Evolutionary conservation across 2,888 invertebrate species (phyloP).

Genomic region (Drosophila picticornis): DNA sequence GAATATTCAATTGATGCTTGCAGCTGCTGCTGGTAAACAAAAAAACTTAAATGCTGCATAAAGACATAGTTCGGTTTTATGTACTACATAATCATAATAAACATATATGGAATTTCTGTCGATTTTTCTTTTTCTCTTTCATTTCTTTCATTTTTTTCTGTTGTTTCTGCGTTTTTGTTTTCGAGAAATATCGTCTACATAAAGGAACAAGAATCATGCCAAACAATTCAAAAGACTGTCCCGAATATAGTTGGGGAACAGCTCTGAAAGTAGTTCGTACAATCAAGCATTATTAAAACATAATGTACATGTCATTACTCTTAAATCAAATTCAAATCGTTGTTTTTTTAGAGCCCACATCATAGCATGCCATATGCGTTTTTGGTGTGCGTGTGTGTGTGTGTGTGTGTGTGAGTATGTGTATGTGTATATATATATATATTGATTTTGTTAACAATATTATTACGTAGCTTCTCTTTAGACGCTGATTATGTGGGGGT

Average conservation of each 20-base stretch:
- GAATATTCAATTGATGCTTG: slow-evolving; percentile 11
- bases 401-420: slow-evolving; percentile 23
- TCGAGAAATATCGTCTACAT: slow-evolving; percentile 71
- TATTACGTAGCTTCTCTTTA: slow-evolving; percentile 70
- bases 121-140: slow-evolving; percentile 31
- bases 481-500: slow-evolving; percentile 58
- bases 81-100: slow-evolving; percentile 47
- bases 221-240: slow-evolving; percentile 53
- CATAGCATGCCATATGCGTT: slow-evolving; percentile 54
- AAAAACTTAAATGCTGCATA: slow-evolving; percentile 74
- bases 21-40: slow-evolving; percentile 53
- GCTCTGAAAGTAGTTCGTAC: slow-evolving; percentile 53
- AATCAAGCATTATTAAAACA: slow-evolving; percentile 83
- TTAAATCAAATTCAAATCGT: slow-evolving; percentile 48
- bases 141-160: slow-evolving; percentile 18
- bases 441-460: slow-evolving; percentile 53
- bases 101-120: slow-evolving; percentile 70
- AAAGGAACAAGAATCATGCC: slow-evolving; percentile 78
- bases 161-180: slow-evolving; percentile 16
- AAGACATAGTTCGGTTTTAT: slow-evolving; percentile 58
- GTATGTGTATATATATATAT: slow-evolving; percentile 27
- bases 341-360: slow-evolving; percentile 56
- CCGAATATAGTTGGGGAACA: slow-evolving; percentile 18
- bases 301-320: slow-evolving; percentile 76
- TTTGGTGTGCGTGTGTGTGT: slow-evolving; percentile 31